phyloP scores from a whole-genome alignment of 2,888 invertebrate species.

The Oxycera nigricornis region DNA sequence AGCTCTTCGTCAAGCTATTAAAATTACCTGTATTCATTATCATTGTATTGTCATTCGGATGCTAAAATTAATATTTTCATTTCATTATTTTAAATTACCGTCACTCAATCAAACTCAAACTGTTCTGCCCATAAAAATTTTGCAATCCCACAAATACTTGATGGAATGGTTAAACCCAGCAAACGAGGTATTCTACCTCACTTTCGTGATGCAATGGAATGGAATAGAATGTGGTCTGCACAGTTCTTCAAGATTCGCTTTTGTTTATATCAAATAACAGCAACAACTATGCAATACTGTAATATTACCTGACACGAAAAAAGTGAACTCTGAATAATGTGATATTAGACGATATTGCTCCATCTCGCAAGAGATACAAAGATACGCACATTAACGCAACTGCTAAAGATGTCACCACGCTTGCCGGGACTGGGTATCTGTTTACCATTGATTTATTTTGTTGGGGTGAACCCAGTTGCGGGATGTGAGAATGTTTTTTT shows the following conservation, averaged over 20 bases:
- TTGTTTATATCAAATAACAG: slow-evolving; percentile 8
- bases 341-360: not conserved
- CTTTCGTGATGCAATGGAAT: not conserved
- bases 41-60: too few species aligned
- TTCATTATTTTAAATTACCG: too few species aligned
- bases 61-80: too few species aligned
- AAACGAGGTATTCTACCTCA: too few species aligned
- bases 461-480: too few species aligned
- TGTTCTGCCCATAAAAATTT: too few species aligned
- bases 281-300: slow-evolving; percentile 12
- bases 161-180: too few species aligned
- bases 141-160: too few species aligned
- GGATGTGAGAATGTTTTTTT: too few species aligned
- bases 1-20: too few species aligned
- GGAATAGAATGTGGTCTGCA: slow-evolving; percentile 10
- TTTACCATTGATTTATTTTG: not conserved
- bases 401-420: not conserved
- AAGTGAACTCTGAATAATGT: not conserved
- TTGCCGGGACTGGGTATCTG: not conserved
- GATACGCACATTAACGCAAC: not conserved
- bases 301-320: not conserved
- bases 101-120: too few species aligned
- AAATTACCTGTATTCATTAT: too few species aligned
- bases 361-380: not conserved
- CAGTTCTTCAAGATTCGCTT: not conserved